Percentiles rank a stretch among this genome's conserved stretches.
phyloP scores from a whole-genome alignment of 2,797 vertebrate genomes.

The Hafferia zeledoni region DNA sequence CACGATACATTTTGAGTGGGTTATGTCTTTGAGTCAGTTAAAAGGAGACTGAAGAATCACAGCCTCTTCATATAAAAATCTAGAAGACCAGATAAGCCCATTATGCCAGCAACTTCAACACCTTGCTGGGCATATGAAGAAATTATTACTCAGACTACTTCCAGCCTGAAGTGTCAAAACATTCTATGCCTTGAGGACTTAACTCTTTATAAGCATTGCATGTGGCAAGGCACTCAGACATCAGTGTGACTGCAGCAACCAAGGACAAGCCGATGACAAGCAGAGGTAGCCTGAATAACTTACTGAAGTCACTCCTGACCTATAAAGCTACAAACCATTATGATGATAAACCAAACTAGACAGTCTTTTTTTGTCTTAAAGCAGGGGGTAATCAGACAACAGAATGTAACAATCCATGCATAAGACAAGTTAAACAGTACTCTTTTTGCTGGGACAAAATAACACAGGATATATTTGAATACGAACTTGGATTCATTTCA shows the following conservation, averaged over 20 bases:
- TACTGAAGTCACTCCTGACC: neutral
- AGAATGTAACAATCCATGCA: neutral
- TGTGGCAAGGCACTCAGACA: neutral
- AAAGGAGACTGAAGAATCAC: neutral
- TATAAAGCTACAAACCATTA: neutral
- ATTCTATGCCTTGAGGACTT: neutral
- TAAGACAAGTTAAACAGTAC: neutral
- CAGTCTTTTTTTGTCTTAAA: neutral
- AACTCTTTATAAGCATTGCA: neutral
- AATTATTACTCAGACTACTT: neutral
- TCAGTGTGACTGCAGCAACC: neutral
- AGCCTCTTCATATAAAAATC: neutral
- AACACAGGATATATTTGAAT: neutral
- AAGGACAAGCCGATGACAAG: neutral
- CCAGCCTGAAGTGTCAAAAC: neutral
- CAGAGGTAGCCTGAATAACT: neutral
- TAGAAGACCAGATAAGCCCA: neutral
- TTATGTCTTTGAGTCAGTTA: neutral
- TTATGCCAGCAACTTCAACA: neutral
- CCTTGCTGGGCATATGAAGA: neutral
- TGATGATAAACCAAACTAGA: neutral
- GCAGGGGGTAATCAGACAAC: neutral
- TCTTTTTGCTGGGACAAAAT: neutral
- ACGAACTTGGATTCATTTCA: neutral
- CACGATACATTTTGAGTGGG: neutral